Evolutionary conservation across 1,140 invertebrate species (phyloP).

Genomic region (Pseudomyrmex cubaensis): DNA sequence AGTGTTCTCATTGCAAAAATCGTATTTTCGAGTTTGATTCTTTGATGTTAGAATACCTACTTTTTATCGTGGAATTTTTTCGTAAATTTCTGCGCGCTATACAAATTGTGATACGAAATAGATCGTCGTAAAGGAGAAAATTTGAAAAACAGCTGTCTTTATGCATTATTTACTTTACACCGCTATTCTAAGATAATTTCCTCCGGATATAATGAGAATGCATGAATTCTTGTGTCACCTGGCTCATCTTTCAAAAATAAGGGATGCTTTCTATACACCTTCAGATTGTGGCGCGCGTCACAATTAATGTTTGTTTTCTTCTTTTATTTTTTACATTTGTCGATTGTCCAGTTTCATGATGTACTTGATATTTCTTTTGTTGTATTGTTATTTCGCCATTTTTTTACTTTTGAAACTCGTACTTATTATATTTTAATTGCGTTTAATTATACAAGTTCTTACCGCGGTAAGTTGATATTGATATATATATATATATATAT

Average conservation of each 20-base stretch:
- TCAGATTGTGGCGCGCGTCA: constrained; percentile 60
- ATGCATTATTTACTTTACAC: constrained; percentile 74
- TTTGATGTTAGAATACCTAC: too few species aligned
- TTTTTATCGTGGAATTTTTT: too few species aligned
- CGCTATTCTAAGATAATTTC: constrained; percentile 63
- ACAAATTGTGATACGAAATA: background rate
- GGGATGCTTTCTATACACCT: constrained; percentile 36
- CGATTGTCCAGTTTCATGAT: constrained; percentile 45
- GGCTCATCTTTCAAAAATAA: constrained; percentile 66
- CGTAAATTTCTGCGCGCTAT: too few species aligned
- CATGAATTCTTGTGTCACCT: constrained; percentile 62
- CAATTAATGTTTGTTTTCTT: constrained; percentile 41
- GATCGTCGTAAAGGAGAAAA: background rate
- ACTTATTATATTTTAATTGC: background rate
- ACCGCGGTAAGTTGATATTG: background rate
- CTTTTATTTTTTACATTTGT: constrained; percentile 33
- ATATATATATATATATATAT: too few species aligned
- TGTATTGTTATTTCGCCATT: too few species aligned
- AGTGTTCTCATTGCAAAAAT: too few species aligned
- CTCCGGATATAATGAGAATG: constrained; percentile 57
- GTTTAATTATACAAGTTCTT: background rate
- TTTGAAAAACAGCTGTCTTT: constrained; percentile 73
- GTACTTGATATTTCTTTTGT: background rate
- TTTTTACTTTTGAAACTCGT: too few species aligned
- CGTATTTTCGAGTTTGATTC: too few species aligned